A percentile compares a stretch with the other conserved stretches of the same genome.
Conservation (phyloP, 2,797 vertebrate genomes). For the Scyliorhinus canicula region DNA sequence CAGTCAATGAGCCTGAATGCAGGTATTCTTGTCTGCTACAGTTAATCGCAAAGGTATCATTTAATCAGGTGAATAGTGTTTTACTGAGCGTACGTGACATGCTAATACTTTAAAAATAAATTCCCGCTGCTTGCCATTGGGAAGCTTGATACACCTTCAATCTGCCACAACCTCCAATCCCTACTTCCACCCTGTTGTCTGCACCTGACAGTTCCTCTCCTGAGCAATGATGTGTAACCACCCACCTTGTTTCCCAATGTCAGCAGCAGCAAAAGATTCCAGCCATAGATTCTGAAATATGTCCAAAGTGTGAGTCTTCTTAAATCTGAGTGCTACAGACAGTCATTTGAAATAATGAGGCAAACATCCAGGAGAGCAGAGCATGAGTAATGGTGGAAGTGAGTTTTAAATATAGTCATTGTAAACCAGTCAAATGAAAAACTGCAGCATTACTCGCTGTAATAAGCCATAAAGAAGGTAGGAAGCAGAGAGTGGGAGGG, state of each 20-base stretch:
- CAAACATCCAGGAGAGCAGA: neutral
- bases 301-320: neutral
- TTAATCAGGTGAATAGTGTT: too few species aligned
- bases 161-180: too few species aligned
- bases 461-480: conserved; percentile 24
- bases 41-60: too few species aligned
- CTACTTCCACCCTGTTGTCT: neutral
- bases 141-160: neutral
- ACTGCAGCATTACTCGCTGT: conserved; percentile 1
- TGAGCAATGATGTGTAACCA: neutral
- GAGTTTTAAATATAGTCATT: conserved; percentile 23
- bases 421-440: neutral
- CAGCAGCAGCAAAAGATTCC: neutral
- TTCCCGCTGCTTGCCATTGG: neutral
- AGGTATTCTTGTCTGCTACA: too few species aligned
- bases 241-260: neutral
- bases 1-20: too few species aligned
- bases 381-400: neutral
- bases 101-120: neutral
- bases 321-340: neutral
- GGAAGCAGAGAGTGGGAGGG: neutral
- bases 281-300: neutral
- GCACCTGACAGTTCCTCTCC: too few species aligned
- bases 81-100: too few species aligned
- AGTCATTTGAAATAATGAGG: neutral